Evolutionary conservation across 2,113 vertebrate genomes (phyloP).

Genomic region (Oncorhynchus clarkii): DNA sequence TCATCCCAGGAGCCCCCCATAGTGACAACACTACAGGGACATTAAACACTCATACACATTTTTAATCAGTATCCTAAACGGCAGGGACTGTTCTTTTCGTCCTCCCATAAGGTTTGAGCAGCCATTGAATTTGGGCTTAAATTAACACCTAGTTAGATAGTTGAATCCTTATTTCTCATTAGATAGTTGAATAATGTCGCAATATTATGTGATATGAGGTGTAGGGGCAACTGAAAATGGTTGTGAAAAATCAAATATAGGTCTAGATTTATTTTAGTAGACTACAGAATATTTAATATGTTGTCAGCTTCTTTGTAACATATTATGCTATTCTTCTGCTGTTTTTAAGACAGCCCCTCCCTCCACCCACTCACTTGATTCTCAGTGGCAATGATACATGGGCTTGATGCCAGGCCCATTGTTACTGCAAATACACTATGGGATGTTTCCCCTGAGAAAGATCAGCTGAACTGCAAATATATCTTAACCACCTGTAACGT

Average conservation of each 20-base stretch:
- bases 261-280: slow-evolving; percentile 42
- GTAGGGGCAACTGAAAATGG: slow-evolving; percentile 42
- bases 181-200: slow-evolving; percentile 56
- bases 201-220: slow-evolving; percentile 25
- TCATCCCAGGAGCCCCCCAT: slow-evolving; percentile 59
- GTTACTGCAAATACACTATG: slow-evolving; percentile 57
- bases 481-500: slow-evolving; percentile 65
- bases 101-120: slow-evolving; percentile 58
- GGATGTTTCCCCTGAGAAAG: slow-evolving; percentile 44
- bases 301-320: slow-evolving; percentile 10
- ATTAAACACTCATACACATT: slow-evolving; percentile 74
- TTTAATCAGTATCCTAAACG: slow-evolving; percentile 72
- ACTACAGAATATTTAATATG: slow-evolving; percentile 28
- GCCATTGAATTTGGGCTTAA: slow-evolving; percentile 65
- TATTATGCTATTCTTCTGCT: slow-evolving; percentile 25
- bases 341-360: slow-evolving; percentile 5
- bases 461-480: slow-evolving; percentile 51
- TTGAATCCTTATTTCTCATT: slow-evolving; percentile 39
- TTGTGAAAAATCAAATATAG: slow-evolving; percentile 37
- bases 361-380: slow-evolving; percentile 31
- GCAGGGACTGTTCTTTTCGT: slow-evolving; percentile 64
- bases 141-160: slow-evolving; percentile 45
- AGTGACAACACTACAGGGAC: slow-evolving; percentile 69
- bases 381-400: slow-evolving; percentile 36
- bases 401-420: slow-evolving; percentile 58